These are phyloP conservation scores for Naso thynnoides DNA, from an alignment of 2,797 vertebrate species.

Conservation along the genomic window DNA sequence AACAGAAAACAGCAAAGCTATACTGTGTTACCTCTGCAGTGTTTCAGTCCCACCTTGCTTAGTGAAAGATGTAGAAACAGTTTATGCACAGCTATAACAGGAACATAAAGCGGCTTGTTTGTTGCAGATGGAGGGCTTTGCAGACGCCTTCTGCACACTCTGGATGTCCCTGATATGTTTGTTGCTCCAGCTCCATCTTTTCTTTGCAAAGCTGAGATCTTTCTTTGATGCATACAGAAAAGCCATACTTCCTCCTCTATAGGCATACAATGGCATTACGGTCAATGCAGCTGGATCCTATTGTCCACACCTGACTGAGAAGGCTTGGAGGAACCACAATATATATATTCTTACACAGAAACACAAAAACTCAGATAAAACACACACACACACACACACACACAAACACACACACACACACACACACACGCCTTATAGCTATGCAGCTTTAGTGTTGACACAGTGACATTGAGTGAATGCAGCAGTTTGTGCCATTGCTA, in stretches of 20 bases:
- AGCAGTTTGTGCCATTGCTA: conserved; percentile 5
- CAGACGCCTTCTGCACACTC: conserved; percentile 51
- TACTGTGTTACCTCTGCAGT: conserved; percentile 33
- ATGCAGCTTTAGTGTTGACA: conserved; percentile 15
- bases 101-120: conserved; percentile 73
- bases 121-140: conserved; percentile 59
- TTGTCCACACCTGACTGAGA: conserved; percentile 69
- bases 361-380: background rate
- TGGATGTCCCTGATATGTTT: conserved; percentile 80
- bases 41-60: conserved; percentile 35
- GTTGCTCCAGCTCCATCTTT: conserved; percentile 68
- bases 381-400: background rate
- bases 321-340: conserved; percentile 10
- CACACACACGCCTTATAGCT: background rate
- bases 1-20: conserved; percentile 20
- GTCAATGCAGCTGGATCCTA: conserved; percentile 66
- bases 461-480: conserved; percentile 22
- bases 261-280: conserved; percentile 60
- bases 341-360: background rate
- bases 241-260: conserved; percentile 38
- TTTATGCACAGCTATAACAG: conserved; percentile 69
- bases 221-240: conserved; percentile 54
- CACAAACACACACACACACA: background rate
- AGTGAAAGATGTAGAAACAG: conserved; percentile 42
- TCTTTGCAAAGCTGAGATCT: conserved; percentile 58